These are phyloP conservation scores for Melipona quadrifasciata DNA, from an alignment of 1,140 invertebrate species.

Conservation along the genomic window DNA sequence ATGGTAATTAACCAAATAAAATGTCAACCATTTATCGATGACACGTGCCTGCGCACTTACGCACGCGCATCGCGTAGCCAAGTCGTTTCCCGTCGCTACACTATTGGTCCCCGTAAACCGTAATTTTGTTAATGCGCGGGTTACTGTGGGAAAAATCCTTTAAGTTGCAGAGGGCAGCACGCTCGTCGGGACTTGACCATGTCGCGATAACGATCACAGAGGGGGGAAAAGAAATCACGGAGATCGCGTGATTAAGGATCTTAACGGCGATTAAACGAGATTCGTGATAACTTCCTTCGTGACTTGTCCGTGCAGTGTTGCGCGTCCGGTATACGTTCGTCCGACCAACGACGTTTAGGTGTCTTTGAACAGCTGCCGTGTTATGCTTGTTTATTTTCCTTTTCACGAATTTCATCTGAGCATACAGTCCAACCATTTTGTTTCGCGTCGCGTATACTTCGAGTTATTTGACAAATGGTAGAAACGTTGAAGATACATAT, in stretches of 20 bases:
- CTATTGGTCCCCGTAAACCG: slow-evolving; percentile 2
- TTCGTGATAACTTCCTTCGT: slow-evolving; percentile 64
- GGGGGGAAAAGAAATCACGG: slow-evolving; percentile 61
- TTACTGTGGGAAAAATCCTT: slow-evolving; percentile 59
- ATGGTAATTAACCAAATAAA: slow-evolving; percentile 45
- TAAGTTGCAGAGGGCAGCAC: slow-evolving; percentile 26
- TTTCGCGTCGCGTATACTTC: not conserved
- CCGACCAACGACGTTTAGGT: slow-evolving; percentile 5
- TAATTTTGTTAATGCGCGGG: slow-evolving; percentile 47
- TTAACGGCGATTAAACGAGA: slow-evolving; percentile 58
- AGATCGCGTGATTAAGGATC: slow-evolving; percentile 64
- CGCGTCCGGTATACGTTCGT: slow-evolving; percentile 4
- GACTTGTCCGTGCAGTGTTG: slow-evolving; percentile 32
- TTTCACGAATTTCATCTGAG: slow-evolving; percentile 32
- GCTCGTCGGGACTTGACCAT: slow-evolving; percentile 43
- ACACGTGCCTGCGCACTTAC: not conserved
- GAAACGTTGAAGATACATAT: not conserved
- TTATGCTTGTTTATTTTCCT: slow-evolving; percentile 32
- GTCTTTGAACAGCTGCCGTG: slow-evolving; percentile 40
- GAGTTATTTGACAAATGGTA: not conserved
- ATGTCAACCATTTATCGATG: slow-evolving; percentile 31
- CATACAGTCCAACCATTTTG: not conserved
- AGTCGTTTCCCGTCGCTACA: not conserved
- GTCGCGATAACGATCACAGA: slow-evolving; percentile 61
- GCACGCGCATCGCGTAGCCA: not conserved